Percentiles rank a stretch among this genome's conserved stretches.
These are phyloP conservation scores for Hyperoodon ampullatus DNA, from an alignment of 2,113 vertebrate genomes.

Conservation along the genomic window DNA sequence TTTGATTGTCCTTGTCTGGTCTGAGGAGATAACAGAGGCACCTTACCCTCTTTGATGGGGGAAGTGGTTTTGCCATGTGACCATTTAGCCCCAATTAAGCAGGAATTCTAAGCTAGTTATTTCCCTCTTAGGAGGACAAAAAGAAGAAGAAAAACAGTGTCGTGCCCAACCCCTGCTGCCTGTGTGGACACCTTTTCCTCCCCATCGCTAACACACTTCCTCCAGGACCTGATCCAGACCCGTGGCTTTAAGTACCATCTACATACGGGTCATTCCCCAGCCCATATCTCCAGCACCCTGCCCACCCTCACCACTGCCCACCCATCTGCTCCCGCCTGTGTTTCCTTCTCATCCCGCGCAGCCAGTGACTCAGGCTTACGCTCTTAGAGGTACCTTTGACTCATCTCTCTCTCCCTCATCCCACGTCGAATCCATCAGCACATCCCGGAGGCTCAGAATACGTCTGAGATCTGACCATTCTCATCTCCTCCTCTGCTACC, in stretches of 20 bases:
- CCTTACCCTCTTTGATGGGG: not conserved
- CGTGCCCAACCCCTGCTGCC: rapidly evolving
- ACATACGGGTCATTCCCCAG: not conserved
- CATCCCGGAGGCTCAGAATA: not conserved
- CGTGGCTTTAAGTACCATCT: not conserved
- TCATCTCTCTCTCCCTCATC: not conserved
- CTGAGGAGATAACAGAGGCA: constrained; percentile 56
- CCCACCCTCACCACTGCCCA: not conserved
- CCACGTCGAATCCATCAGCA: not conserved
- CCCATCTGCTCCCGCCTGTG: not conserved
- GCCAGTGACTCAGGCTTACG: not conserved
- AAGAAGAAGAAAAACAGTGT: no score
- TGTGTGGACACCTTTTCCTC: not conserved
- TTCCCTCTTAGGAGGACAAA: constrained; percentile 35
- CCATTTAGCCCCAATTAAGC: constrained; percentile 29
- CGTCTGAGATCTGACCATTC: not conserved
- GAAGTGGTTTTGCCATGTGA: constrained; percentile 30
- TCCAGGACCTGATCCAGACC: not conserved
- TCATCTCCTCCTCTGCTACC: not conserved
- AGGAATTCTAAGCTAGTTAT: not conserved
- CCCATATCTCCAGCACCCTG: rapidly evolving
- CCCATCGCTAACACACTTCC: not conserved
- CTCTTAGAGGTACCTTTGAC: not conserved
- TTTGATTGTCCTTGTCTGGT: constrained; percentile 41
- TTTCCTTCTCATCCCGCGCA: not conserved